These are phyloP conservation scores for Nasua narica DNA, from an alignment of 2,797 vertebrate species.

Conservation along the genomic window DNA sequence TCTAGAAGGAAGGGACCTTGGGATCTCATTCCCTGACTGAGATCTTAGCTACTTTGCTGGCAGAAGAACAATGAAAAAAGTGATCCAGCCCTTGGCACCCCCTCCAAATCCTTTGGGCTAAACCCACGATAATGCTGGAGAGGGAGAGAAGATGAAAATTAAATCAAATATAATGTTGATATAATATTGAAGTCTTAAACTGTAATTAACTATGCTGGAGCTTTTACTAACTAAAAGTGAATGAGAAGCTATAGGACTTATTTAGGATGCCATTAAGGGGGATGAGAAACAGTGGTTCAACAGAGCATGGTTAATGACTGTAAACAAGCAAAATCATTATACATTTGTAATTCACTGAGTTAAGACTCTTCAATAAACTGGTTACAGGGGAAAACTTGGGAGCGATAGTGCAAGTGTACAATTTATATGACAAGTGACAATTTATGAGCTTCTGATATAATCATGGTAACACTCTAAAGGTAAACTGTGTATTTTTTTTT, in stretches of 20 bases:
- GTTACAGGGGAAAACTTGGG: background rate
- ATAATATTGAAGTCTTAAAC: background rate
- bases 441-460: background rate
- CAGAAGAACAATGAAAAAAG: background rate
- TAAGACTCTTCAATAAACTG: background rate
- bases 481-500: background rate
- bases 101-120: background rate
- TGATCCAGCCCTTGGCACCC: rapidly evolving
- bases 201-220: background rate
- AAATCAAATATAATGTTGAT: background rate
- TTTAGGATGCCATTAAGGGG: background rate
- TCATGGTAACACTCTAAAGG: background rate
- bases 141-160: background rate
- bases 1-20: background rate
- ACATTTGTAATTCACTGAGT: background rate
- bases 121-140: background rate
- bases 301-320: background rate
- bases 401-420: background rate
- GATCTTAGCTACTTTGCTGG: background rate
- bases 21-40: background rate
- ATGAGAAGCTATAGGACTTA: background rate
- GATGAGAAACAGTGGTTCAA: background rate
- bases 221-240: background rate
- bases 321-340: background rate
- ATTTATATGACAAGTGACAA: background rate